Evolutionary conservation across 2,113 vertebrate species (phyloP).

Genomic region (Oceanodroma tethys): DNA sequence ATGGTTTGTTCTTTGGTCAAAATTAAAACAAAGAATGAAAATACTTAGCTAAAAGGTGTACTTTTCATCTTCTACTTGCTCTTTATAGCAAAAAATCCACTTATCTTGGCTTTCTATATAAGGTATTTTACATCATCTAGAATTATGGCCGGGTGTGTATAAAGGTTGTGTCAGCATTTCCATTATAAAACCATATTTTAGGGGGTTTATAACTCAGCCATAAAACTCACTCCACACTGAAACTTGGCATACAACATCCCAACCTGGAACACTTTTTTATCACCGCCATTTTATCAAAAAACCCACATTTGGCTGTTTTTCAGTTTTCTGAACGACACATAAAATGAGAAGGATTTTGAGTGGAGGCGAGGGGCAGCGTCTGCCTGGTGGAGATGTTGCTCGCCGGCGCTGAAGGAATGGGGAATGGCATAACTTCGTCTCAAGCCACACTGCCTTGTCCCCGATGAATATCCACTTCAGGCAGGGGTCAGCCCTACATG

Average conservation of each 20-base stretch:
- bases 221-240: slow-evolving; percentile 47
- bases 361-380: neutral
- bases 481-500: rapidly evolving
- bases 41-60: slow-evolving; percentile 1
- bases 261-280: neutral
- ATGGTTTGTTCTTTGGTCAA: slow-evolving; percentile 6
- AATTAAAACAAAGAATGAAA: slow-evolving; percentile 37
- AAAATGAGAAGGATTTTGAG: neutral
- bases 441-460: neutral
- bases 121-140: slow-evolving; percentile 40
- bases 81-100: slow-evolving; percentile 20
- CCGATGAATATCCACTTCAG: neutral
- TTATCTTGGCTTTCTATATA: slow-evolving; percentile 44
- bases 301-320: neutral
- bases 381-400: neutral
- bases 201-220: slow-evolving; percentile 47
- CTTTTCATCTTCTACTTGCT: neutral
- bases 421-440: neutral
- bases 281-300: neutral
- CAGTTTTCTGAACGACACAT: neutral
- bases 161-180: slow-evolving; percentile 73
- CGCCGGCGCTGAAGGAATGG: rapidly evolving
- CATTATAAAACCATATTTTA: slow-evolving; percentile 64
- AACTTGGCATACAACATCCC: slow-evolving; percentile 14
- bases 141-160: slow-evolving; percentile 43